A percentile compares a stretch with the other conserved stretches of the same genome.
Evolutionary conservation across 2,113 vertebrate species (phyloP).

Genomic region (Notarius quadriscutis): DNA sequence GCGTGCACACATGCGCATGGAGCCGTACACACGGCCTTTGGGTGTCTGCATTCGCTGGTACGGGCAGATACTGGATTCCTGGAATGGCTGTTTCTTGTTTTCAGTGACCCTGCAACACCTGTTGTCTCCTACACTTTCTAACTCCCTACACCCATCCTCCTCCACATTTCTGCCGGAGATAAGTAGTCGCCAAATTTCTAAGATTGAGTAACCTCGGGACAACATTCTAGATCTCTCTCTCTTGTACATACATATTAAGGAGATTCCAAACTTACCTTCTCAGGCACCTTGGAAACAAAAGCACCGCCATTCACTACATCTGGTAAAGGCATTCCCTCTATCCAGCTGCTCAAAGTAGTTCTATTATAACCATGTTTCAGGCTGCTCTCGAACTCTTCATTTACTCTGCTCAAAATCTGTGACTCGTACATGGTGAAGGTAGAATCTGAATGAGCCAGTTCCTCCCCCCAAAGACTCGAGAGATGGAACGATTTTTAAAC

Average conservation of each 20-base stretch:
- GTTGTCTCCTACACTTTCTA: conserved; percentile 32
- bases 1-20: not conserved
- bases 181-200: conserved; percentile 22
- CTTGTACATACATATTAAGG: not conserved
- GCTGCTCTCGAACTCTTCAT: conserved; percentile 17
- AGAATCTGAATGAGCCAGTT: conserved; percentile 54
- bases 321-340: conserved; percentile 43
- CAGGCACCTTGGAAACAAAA: conserved; percentile 31
- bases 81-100: not conserved
- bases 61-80: conserved; percentile 11
- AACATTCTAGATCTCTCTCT: not conserved
- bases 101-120: not conserved
- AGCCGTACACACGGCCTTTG: not conserved
- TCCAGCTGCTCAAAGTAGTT: not conserved
- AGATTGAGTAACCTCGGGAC: not conserved
- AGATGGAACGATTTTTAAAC: conserved; percentile 55
- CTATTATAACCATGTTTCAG: not conserved
- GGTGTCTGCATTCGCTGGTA: not conserved
- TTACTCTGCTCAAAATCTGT: conserved; percentile 41
- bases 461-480: conserved; percentile 49
- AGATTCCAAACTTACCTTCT: conserved; percentile 57
- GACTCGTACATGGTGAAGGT: conserved; percentile 24
- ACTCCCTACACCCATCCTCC: conserved; percentile 7
- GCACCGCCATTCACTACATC: conserved; percentile 48
- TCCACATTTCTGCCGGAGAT: conserved; percentile 52